These are phyloP conservation scores for Cinara cedri DNA, from an alignment of 2,888 invertebrate species.

Conservation along the genomic window DNA sequence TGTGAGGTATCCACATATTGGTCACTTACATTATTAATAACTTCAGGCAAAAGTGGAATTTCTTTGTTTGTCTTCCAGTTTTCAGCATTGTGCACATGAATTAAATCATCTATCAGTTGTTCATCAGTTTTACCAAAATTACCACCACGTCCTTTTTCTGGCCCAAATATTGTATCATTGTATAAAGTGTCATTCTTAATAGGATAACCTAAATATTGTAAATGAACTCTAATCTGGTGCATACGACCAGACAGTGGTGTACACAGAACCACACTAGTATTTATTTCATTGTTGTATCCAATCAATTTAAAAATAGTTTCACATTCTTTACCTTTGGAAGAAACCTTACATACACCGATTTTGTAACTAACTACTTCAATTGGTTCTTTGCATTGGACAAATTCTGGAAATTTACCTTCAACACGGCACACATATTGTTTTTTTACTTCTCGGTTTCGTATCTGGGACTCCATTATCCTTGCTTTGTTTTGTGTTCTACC, in stretches of 20 bases:
- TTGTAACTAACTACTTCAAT: conserved; percentile 94
- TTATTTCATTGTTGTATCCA: conserved; percentile 76
- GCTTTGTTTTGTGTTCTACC: conserved; percentile 93
- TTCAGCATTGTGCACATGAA: conserved; percentile 91
- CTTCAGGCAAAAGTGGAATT: conserved; percentile 61
- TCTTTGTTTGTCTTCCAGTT: conserved; percentile 88
- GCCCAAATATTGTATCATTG: conserved; percentile 95
- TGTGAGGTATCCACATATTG: background rate
- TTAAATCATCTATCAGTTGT: conserved; percentile 83
- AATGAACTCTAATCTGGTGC: conserved; percentile 98
- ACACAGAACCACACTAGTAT: conserved; percentile 91
- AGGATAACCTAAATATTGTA: conserved; percentile 96
- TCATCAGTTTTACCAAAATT: conserved; percentile 90
- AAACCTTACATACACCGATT: conserved; percentile 94
- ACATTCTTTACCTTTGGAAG: conserved; percentile 90
- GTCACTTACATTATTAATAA: background rate
- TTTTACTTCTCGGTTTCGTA: conserved; percentile 85
- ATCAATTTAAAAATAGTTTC: conserved; percentile 88
- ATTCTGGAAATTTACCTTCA: conserved; percentile 90
- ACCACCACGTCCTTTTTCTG: conserved; percentile 86
- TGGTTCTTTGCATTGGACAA: conserved; percentile 83
- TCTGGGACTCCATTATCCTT: conserved; percentile 92
- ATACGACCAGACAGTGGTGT: conserved; percentile 95
- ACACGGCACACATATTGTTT: conserved; percentile 96
- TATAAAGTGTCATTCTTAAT: conserved; percentile 97